Evolutionary conservation across 2,797 vertebrate species (phyloP).

Genomic region (Xerus rutilus): DNA sequence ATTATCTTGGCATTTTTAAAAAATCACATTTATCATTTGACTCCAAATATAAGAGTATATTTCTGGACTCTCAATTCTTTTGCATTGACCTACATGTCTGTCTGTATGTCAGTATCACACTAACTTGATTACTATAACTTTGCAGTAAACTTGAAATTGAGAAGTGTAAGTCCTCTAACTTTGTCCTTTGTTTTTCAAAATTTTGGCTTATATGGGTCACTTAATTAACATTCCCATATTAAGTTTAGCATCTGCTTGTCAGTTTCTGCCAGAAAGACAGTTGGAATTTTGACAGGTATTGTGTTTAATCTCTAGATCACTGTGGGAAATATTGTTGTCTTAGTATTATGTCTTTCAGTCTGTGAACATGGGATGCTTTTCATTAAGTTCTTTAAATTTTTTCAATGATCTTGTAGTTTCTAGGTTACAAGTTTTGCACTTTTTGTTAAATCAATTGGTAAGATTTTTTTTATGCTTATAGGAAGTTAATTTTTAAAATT

Average conservation of each 20-base stretch:
- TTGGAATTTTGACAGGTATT: not conserved
- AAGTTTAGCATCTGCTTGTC: not conserved
- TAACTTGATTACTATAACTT: not conserved
- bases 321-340: not conserved
- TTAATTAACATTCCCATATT: not conserved
- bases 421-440: not conserved
- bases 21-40: not conserved
- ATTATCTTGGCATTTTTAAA: not conserved
- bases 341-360: not conserved
- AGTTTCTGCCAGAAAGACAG: not conserved
- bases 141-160: not conserved
- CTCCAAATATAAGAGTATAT: not conserved
- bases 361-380: not conserved
- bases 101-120: too few species aligned
- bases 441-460: not conserved
- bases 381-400: not conserved
- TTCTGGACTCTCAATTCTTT: too few species aligned
- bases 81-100: too few species aligned
- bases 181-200: not conserved
- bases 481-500: not conserved
- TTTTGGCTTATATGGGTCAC: not conserved
- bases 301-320: not conserved
- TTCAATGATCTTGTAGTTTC: not conserved
- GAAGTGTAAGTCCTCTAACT: not conserved
- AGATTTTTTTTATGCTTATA: not conserved